Evolutionary conservation across 2,797 vertebrate species (phyloP), one percentile per base, ranked within the genome.

Genomic region (Pteropus rufus): DNA sequence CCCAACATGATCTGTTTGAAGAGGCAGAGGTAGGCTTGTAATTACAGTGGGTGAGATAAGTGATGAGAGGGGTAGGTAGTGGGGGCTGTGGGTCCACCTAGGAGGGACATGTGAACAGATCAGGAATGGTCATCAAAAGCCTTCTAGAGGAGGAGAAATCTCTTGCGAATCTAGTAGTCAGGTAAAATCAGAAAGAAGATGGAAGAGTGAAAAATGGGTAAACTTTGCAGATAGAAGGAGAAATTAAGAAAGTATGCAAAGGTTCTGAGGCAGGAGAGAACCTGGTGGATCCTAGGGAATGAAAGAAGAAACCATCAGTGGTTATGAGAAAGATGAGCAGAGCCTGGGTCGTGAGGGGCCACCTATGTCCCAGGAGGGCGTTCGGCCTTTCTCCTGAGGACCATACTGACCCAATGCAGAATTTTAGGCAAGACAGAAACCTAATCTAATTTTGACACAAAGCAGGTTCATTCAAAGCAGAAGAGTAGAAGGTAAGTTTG

Each of bases 311-410:
- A 14, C 52, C 31, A 14, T 36, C 15, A 19, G 29, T 0, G 0
- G 21, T 4, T 9, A 49, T 1, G 5, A 81, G 41, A 56, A 65
- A 62, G 1, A 11, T 16, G 24, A 93, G n/a, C 19, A 83, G 77
- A 31, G 11, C 29, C 36, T 49, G 18, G 8, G 15, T 36, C 46
- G 19, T 21, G 26, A 46, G 3, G 31, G 73, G 34, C 29, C 12
- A 0, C 29, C 9, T 10, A 31, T 3, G 12, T 12, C 21, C 41
- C 7, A 9, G 3, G 1, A 1, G 36, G 73, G 8, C 29, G 31
- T 16, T 29, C 29, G 7, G 3, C 31, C 29, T 58, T 77, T 52
- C 24, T 56, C 41, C 92, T 49, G 23, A 69, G 39, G 12, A 31
- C 67, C 9, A 0, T 19, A 24, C 1, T n/a, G 31, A 77, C 29